These are phyloP conservation scores for Setipinna tenuifilis DNA, from an alignment of 2,797 vertebrate species.

Conservation along the genomic window DNA sequence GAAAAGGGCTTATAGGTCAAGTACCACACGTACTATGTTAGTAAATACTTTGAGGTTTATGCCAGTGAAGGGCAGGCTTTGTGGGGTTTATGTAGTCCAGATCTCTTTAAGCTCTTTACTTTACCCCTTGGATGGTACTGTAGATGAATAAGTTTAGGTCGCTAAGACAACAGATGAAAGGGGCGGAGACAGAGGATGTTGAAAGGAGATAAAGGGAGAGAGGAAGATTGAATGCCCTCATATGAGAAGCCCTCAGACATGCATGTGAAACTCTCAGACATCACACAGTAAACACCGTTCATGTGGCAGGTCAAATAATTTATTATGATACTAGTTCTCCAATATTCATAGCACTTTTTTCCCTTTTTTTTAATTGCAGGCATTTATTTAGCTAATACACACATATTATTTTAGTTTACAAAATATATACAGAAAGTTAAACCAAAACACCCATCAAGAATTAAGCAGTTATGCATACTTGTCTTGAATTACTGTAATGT, in stretches of 20 bases:
- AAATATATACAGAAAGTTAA: neutral
- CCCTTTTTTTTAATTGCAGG: neutral
- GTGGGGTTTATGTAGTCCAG: no score
- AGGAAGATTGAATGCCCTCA: neutral
- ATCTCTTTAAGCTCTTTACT: neutral
- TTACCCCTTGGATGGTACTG: neutral
- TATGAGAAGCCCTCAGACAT: neutral
- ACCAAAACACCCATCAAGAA: neutral
- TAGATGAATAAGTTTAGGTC: neutral
- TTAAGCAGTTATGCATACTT: neutral
- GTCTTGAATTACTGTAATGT: neutral
- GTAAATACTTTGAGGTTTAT: neutral
- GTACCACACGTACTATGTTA: neutral
- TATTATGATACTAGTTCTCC: no score
- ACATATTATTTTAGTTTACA: neutral
- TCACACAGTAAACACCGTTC: neutral
- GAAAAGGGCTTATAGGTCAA: neutral
- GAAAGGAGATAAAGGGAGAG: neutral
- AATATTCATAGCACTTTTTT: neutral
- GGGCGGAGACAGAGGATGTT: neutral
- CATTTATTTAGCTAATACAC: neutral
- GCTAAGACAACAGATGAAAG: neutral
- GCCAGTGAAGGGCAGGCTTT: neutral
- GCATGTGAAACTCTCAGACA: neutral
- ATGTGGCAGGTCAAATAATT: neutral